Evolutionary conservation across 2,888 invertebrate genomes (phyloP), one percentile per base, ranked within the genome.

Genomic region (Lasius fuliginosus): DNA sequence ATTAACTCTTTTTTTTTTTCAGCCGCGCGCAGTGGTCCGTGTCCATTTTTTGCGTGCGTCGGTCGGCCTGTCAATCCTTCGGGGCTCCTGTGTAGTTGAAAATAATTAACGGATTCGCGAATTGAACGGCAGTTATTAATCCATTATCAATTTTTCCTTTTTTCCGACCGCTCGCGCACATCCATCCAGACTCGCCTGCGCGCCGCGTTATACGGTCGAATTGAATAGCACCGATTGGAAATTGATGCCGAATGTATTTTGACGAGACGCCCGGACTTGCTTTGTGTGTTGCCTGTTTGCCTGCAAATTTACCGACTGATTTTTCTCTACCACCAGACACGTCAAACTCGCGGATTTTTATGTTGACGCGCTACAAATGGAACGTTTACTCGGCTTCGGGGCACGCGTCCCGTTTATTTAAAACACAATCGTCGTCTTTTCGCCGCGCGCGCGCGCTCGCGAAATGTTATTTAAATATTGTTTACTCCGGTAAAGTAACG

Each of bases 231-330:
- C 36, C 69, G 69, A 77, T 46, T 77, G 84, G 83, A 90, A 88
- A 88, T 88, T 84, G 85, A 81, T 58, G 81, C 69, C 84, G 83
- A 83, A 86, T 83, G 85, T 77, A 81, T 89, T 90, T 87, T 74
- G 87, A 85, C 88, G 82, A 82, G 83, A 73, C 73, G 83, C 76
- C 76, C 77, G 53, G 18, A 79, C 83, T 82, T 74, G 85, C 75
- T 85, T 83, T 84, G 77, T 84, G 77, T 74, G 82, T 64, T 62
- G 23, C 79, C 74, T 69, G 85, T 75, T 89, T 85, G 87, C 75
- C 86, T 87, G 87, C 86, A 86, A 91, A 91, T 90, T 90, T 87
- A 83, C 85, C 82, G 82, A 82, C 84, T 85, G 84, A 85, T 88
- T 90, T 87, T 86, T 82, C 83, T 87, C 82, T 53, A n/a, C n/a